Conservation (phyloP, 2,113 vertebrate species). For the Stictonetta naevosa region DNA sequence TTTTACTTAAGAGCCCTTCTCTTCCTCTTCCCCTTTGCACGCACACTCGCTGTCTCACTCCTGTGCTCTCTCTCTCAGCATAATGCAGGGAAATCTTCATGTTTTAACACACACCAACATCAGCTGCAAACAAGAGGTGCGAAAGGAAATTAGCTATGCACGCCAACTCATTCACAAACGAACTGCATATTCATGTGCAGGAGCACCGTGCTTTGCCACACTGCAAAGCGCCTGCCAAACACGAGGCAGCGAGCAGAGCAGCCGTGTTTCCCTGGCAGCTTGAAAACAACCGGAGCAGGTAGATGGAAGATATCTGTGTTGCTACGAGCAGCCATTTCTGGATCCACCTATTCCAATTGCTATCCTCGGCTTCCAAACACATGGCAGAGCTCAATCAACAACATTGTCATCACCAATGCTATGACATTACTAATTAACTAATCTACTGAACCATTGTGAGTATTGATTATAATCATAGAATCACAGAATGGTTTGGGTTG, state of each 20-base stretch:
- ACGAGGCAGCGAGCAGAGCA: neutral
- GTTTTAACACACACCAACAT: neutral
- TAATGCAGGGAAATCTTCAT: neutral
- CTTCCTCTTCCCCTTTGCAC: neutral
- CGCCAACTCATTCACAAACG: conserved; percentile 4
- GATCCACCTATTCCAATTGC: neutral
- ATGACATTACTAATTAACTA: neutral
- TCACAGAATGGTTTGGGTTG: too few species aligned
- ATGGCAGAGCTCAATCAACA: neutral
- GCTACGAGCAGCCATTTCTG: neutral
- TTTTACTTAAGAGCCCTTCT: neutral
- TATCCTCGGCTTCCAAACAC: neutral
- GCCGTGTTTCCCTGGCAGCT: neutral
- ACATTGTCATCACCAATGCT: neutral
- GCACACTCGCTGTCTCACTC: neutral
- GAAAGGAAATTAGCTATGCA: conserved; percentile 8
- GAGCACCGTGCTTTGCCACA: neutral
- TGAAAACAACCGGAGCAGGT: neutral
- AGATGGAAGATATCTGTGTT: neutral
- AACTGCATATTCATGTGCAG: neutral
- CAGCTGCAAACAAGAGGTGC: neutral
- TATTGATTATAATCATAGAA: too few species aligned
- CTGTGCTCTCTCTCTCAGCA: neutral
- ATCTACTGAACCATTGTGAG: neutral
- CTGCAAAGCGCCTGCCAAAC: neutral